These are phyloP conservation scores for Stomatorhinus walkeri DNA, from an alignment of 2,797 vertebrate genomes.

Conservation along the genomic window DNA sequence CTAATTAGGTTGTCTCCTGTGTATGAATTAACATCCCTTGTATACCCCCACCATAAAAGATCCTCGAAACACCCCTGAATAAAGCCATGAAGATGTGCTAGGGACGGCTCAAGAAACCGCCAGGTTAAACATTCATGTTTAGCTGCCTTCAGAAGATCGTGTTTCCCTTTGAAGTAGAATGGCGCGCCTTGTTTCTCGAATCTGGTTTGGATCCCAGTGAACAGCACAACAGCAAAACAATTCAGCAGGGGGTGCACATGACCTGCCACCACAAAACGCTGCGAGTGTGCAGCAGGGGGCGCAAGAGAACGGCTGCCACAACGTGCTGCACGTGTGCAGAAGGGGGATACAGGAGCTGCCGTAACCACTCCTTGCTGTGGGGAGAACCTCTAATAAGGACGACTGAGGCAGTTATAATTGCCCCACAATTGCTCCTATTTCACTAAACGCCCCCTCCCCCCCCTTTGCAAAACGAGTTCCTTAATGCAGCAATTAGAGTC, in stretches of 20 bases:
- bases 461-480: background rate
- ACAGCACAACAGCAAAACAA: background rate
- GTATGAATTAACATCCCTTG: background rate
- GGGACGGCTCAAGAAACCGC: background rate
- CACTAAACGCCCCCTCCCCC: background rate
- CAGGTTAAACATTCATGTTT: background rate
- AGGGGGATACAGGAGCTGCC: background rate
- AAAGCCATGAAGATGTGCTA: background rate
- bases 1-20: background rate
- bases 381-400: conserved; percentile 7
- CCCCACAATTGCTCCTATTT: conserved; percentile 11
- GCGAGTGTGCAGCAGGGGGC: background rate
- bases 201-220: background rate
- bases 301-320: background rate
- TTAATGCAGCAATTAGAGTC: conserved; percentile 39
- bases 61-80: background rate
- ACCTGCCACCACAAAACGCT: background rate
- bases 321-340: background rate
- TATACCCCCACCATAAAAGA: background rate
- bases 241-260: background rate
- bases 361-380: background rate
- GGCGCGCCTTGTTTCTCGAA: background rate
- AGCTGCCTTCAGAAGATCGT: background rate
- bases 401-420: conserved; percentile 16
- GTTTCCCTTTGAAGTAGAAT: background rate